Conservation (phyloP, 1,140 invertebrate species). For the Macrobrachium rosenbergii region DNA sequence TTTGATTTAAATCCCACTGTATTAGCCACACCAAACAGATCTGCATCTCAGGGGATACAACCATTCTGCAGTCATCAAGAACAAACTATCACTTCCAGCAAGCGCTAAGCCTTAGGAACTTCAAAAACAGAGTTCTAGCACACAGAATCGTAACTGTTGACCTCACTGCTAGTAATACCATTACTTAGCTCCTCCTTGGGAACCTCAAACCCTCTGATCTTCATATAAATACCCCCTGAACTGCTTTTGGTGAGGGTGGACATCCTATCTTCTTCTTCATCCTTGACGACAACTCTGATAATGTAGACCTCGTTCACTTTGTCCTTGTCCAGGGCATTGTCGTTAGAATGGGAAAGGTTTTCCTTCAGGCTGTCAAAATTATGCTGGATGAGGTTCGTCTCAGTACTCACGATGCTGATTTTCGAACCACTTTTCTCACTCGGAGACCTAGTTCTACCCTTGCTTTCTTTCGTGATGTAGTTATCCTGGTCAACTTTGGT, state of each 20-base stretch:
- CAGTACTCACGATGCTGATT: too few relatives aligned
- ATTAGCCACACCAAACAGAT: too few relatives aligned
- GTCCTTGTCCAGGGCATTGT: slow-evolving; percentile 36
- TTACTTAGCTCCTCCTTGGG: slow-evolving; percentile 40
- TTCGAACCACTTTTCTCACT: too few relatives aligned
- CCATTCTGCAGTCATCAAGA: too few relatives aligned
- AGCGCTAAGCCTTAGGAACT: too few relatives aligned
- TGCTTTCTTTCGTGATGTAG: too few relatives aligned
- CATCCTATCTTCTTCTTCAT: slow-evolving; percentile 49
- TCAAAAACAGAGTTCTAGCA: slow-evolving; percentile 4
- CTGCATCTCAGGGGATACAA: too few relatives aligned
- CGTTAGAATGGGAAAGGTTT: not conserved
- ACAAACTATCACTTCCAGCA: too few relatives aligned
- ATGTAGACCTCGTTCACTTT: slow-evolving; percentile 56
- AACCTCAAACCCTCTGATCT: slow-evolving; percentile 52
- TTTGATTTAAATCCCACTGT: too few relatives aligned
- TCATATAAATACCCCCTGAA: slow-evolving; percentile 56
- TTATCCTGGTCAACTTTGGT: too few relatives aligned
- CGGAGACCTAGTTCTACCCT: too few relatives aligned
- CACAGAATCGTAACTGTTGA: slow-evolving; percentile 47
- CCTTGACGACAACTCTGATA: slow-evolving; percentile 50
- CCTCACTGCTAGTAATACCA: not conserved
- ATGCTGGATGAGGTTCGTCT: too few relatives aligned
- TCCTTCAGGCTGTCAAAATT: not conserved
- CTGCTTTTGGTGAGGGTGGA: slow-evolving; percentile 44